A percentile compares a stretch with the other conserved stretches of the same genome.
Conservation (phyloP, 2,888 invertebrate genomes). For the Acleris cristana region DNA sequence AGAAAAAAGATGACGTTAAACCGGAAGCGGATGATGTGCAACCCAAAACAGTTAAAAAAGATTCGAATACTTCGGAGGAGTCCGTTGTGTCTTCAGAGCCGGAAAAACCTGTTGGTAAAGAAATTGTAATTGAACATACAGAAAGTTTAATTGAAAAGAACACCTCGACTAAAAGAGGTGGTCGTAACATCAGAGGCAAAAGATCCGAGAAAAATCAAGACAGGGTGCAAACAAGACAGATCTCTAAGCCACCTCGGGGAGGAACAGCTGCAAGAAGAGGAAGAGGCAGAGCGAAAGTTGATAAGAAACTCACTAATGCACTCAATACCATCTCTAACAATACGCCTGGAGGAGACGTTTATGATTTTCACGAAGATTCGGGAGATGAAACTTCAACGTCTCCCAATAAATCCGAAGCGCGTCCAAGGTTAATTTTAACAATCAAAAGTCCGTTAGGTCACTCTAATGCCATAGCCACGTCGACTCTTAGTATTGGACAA, state of each 20-base stretch:
- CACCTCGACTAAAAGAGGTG: conserved; percentile 65
- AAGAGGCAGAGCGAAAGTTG: conserved; percentile 78
- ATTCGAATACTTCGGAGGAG: conserved; percentile 23
- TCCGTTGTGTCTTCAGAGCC: background rate
- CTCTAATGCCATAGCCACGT: conserved; percentile 66
- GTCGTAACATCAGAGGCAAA: conserved; percentile 72
- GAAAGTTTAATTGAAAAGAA: conserved; percentile 54
- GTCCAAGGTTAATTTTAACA: conserved; percentile 91
- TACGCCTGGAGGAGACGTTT: conserved; percentile 90
- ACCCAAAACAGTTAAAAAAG: conserved; percentile 36
- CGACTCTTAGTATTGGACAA: conserved; percentile 68
- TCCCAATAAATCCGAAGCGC: conserved; percentile 76
- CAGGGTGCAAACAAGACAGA: conserved; percentile 76
- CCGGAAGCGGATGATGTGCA: conserved; percentile 37
- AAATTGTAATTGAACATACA: conserved; percentile 44
- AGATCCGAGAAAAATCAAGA: conserved; percentile 67
- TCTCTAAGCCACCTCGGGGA: conserved; percentile 70
- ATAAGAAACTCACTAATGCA: conserved; percentile 77
- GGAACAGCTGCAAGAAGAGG: conserved; percentile 70
- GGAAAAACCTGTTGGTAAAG: conserved; percentile 42
- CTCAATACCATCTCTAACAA: conserved; percentile 82
- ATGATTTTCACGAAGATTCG: conserved; percentile 96
- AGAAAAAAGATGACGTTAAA: conserved; percentile 47
- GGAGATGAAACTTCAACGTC: conserved; percentile 87
- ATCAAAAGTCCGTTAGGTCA: conserved; percentile 88